Evolutionary conservation across 2,113 vertebrate genomes (phyloP), one percentile per base, ranked within the genome.

Genomic region (Dermatemys mawii): DNA sequence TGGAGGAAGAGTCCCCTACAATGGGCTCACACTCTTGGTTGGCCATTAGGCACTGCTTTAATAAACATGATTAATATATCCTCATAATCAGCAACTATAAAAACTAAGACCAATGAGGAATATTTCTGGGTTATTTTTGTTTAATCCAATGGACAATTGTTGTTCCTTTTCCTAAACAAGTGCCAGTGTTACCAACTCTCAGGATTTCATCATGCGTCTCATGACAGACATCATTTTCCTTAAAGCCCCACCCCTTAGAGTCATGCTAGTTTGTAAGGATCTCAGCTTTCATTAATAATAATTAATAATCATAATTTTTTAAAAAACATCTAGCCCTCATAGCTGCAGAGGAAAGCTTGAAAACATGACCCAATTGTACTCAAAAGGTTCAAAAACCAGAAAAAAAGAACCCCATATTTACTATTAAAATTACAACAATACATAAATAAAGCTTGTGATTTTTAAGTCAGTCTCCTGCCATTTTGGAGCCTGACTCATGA

Each of bases 231-330:
- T 2, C 11, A 24, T 21, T 63, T 78, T 51, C 32, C 63, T 84
- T 89, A 46, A 81, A 86, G 54, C 63, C 90, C 78, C 88, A 54
- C 22, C 86, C 32, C 84, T 86, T 86, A 54, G 41, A 22, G 46
- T 78, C 5, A 46, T 4, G 16, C 2, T 78, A 32, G 53, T 84
- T 73, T 55, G 29, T 87, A 51, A 55, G 22, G 76, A 54, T 87
- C 32, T 6, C 8, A 35, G 35, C 29, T 76, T 88, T 49, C 41
- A 5, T 19, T 46, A 12, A 38, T 22, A n/a, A 60, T 16, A 32
- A 32, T 60, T 60, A 60, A 60, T 32, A 32, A 14, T n/a, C 35
- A 10, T 35, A n/a, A 67, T n/a, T 48, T 48, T 48, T 48, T 19
- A 17, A 63, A 35, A 7, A 67, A 35, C n/a, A 63, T 67, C 35